phyloP scores from a whole-genome alignment of 2,888 invertebrate species.

The Tuberolachnus salignus region DNA sequence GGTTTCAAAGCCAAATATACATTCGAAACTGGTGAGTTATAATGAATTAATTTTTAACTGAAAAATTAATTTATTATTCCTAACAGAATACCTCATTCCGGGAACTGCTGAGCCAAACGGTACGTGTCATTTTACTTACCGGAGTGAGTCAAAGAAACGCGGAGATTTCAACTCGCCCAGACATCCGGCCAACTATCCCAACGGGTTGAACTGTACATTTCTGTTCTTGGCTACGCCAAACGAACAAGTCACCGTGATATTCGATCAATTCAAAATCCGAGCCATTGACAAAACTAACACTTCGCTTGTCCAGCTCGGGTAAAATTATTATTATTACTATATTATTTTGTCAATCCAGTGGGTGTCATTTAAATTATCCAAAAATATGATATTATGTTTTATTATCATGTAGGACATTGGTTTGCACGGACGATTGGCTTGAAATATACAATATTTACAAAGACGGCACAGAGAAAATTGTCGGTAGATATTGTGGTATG shows the following conservation, averaged over 20 bases:
- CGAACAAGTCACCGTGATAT: constrained; percentile 88
- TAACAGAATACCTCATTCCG: constrained; percentile 86
- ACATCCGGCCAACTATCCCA: constrained; percentile 95
- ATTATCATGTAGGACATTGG: constrained; percentile 67
- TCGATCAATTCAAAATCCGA: constrained; percentile 89
- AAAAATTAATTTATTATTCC: neutral
- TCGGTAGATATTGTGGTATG: constrained; percentile 89
- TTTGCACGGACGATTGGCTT: constrained; percentile 91
- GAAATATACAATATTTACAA: constrained; percentile 90
- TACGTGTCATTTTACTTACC: constrained; percentile 89
- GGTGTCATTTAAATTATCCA: no score
- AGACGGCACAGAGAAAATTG: constrained; percentile 79
- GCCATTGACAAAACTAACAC: constrained; percentile 77
- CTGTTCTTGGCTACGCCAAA: constrained; percentile 83
- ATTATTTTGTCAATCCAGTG: no score
- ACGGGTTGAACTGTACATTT: constrained; percentile 92
- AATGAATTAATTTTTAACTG: no score
- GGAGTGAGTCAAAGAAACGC: constrained; percentile 82
- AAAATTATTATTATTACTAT: constrained; percentile 47
- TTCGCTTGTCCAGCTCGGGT: constrained; percentile 78
- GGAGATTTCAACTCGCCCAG: constrained; percentile 95
- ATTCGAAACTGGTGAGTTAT: constrained; percentile 76
- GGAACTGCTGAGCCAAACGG: constrained; percentile 93
- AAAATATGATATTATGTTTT: neutral
- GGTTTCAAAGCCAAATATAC: constrained; percentile 89